Conservation (phyloP, 2,888 invertebrate genomes). For the Melangyna quadrimaculata region DNA sequence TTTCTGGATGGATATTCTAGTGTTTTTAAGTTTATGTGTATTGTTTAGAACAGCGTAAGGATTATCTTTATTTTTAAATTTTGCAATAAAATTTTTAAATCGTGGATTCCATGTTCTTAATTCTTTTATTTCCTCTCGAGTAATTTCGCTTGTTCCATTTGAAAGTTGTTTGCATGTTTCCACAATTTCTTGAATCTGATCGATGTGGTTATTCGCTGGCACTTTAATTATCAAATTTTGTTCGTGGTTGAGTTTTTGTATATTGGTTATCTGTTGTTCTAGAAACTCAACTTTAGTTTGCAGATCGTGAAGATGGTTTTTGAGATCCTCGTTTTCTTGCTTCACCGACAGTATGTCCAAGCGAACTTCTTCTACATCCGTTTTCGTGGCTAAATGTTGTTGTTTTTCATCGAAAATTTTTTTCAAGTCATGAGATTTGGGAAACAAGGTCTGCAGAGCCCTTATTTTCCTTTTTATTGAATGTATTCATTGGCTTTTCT, state of each 20-base stretch:
- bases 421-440: too few species aligned
- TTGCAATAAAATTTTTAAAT: not conserved
- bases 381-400: not conserved
- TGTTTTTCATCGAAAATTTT: not conserved
- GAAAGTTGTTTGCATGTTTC: not conserved
- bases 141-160: not conserved
- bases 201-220: not conserved
- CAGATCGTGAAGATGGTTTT: not conserved
- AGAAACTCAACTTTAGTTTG: not conserved
- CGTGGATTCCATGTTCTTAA: not conserved
- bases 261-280: not conserved
- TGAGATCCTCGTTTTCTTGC: not conserved
- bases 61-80: not conserved
- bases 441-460: too few species aligned
- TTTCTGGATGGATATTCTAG: not conserved
- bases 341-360: not conserved
- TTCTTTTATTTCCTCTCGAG: not conserved
- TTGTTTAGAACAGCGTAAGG: not conserved
- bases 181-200: not conserved
- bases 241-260: not conserved
- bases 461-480: too few species aligned
- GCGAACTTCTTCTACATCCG: not conserved
- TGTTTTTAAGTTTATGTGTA: not conserved
- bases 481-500: too few species aligned
- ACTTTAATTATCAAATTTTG: not conserved